A percentile compares a stretch with the other conserved stretches of the same genome.
Evolutionary conservation across 2,113 vertebrate genomes (phyloP).

Genomic region (Eupsittula cactorum): DNA sequence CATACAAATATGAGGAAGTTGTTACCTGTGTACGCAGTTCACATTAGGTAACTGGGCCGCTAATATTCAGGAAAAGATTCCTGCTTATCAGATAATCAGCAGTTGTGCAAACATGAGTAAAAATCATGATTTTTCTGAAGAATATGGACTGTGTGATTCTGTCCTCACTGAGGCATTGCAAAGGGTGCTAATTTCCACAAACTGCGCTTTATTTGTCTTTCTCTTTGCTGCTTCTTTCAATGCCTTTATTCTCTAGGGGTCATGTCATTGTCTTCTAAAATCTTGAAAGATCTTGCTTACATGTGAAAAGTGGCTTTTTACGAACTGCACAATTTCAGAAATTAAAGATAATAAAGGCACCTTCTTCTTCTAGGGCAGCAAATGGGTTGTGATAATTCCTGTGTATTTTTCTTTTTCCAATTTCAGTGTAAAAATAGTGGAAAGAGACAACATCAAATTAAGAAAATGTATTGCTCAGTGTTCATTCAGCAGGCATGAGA

Average conservation of each 20-base stretch:
- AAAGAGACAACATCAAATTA: background rate
- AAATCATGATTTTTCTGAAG: slow-evolving; percentile 19
- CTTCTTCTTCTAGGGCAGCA: slow-evolving; percentile 7
- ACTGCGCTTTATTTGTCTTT: slow-evolving; percentile 56
- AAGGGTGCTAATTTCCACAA: slow-evolving; percentile 31
- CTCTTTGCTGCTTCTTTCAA: slow-evolving; percentile 49
- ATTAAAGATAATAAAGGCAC: slow-evolving; percentile 30
- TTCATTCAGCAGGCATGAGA: background rate
- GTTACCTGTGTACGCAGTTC: slow-evolving; percentile 28
- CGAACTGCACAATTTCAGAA: slow-evolving; percentile 25
- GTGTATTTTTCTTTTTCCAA: background rate
- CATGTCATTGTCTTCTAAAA: slow-evolving; percentile 68
- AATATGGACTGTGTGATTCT: background rate
- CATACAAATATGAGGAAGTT: slow-evolving; percentile 19
- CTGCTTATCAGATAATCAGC: background rate
- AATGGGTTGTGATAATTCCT: background rate
- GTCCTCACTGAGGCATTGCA: slow-evolving; percentile 3
- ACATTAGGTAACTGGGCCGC: background rate
- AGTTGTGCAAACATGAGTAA: background rate
- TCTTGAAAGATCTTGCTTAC: slow-evolving; percentile 57
- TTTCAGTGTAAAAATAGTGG: background rate
- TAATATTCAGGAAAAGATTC: background rate
- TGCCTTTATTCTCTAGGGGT: slow-evolving; percentile 60
- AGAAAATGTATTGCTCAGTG: background rate
- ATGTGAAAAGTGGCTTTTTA: slow-evolving; percentile 50